Evolutionary conservation across 2,113 vertebrate genomes (phyloP).

Genomic region (Myotis yumanensis): DNA sequence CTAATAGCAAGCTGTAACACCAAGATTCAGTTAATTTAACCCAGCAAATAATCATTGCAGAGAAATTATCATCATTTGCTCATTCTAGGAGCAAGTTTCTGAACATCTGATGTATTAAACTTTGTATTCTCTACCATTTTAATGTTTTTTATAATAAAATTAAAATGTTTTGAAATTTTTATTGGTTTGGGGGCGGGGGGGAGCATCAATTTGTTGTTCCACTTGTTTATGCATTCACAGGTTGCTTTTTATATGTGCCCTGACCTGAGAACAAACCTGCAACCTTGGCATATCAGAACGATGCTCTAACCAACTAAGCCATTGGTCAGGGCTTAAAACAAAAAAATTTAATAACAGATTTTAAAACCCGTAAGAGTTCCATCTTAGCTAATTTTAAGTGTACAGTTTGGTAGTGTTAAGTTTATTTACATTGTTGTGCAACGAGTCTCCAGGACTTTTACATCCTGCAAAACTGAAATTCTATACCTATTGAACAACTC

Average conservation of each 20-base stretch:
- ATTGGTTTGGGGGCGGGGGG: background rate
- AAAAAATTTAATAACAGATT: background rate
- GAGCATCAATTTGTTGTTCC: background rate
- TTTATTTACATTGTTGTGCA: background rate
- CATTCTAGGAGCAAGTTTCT: background rate
- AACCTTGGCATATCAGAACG: background rate
- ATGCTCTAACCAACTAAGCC: background rate
- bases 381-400: background rate
- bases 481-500: background rate
- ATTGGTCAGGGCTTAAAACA: too few species aligned
- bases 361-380: background rate
- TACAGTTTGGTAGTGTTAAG: background rate
- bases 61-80: slow-evolving; percentile 47
- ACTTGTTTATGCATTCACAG: background rate
- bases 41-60: background rate
- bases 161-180: background rate
- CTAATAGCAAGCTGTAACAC: background rate
- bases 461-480: slow-evolving; percentile 5
- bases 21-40: slow-evolving; percentile 10
- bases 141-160: background rate
- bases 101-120: slow-evolving; percentile 10
- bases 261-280: background rate
- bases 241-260: background rate
- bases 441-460: background rate
- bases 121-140: slow-evolving; percentile 19